Evolutionary conservation across 2,797 vertebrate species (phyloP), one percentile per base, ranked within the genome.

Genomic region (Falco concolor): DNA sequence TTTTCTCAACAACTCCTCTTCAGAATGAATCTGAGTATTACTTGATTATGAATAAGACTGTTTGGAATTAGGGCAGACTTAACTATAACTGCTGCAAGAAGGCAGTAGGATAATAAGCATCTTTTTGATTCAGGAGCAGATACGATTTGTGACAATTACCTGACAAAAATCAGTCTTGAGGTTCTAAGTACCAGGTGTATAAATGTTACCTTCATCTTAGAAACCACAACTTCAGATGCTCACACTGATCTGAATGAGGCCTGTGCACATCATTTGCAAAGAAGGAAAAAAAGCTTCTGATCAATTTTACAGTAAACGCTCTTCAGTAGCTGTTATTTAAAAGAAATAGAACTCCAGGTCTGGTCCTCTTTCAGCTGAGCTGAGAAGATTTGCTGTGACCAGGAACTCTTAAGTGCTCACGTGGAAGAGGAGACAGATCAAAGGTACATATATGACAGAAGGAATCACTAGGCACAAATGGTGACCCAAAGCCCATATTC

Each of bases 1-100:
- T 93, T 77, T 90, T 86, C 49, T 80, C 68, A 96, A 86, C 25
- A 36, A 76, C 70, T 89, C 87, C 67, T 88, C 73, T 86, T 84
- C 56, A 78, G 59, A 80, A 87, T 42, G 17, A 79, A 49, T 59
- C 42, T 83, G 79, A 88, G 28, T 52, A 53, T 90, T 72, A 70
- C 76, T 84, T 89, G 59, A 84, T 83, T 59, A 63, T 54, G 61
- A 72, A 64, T 53, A 90, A 59, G 28, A 30, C 27, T 56, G 65
- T 45, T 63, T 5, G 3, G 50, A 94, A 90, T 68, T 70, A 73
- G 60, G 63, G 30, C 32, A 84, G 56, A 70, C 56, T 78, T 68
- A 73, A 83, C 86, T 90, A 59, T 45, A 80, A 83, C 32, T 63
- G 70, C 69, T 84, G 42, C n/a, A 74, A 73, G 52, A 57, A 93